phyloP scores from a whole-genome alignment of 1,140 invertebrate species.

The Plodia interpunctella region DNA sequence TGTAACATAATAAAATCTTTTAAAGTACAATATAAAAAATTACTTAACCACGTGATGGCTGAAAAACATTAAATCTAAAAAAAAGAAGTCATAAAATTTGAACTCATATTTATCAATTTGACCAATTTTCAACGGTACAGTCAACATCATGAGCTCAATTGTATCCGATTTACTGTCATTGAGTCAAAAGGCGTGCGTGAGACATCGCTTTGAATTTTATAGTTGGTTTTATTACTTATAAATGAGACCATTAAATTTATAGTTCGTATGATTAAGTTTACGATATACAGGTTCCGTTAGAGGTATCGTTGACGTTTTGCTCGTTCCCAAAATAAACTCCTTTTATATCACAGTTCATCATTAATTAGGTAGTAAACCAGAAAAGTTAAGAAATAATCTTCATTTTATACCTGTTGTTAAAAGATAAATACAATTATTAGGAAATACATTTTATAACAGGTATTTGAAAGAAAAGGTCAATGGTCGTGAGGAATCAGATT shows the following conservation, averaged over 20 bases:
- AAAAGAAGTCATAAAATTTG: slow-evolving; percentile 23
- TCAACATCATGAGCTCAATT: slow-evolving; percentile 57
- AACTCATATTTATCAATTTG: slow-evolving; percentile 55
- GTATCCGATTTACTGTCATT: slow-evolving; percentile 59
- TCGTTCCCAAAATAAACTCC: slow-evolving; percentile 19
- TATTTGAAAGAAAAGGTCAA: slow-evolving; percentile 3
- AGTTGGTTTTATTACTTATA: slow-evolving; percentile 67
- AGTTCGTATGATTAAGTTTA: slow-evolving; percentile 61
- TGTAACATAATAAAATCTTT: too few species aligned
- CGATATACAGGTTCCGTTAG: slow-evolving; percentile 40
- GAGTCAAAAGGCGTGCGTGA: slow-evolving; percentile 52
- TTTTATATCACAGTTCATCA: slow-evolving; percentile 20
- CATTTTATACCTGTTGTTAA: slow-evolving; percentile 25
- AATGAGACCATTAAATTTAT: slow-evolving; percentile 71
- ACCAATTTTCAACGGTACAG: slow-evolving; percentile 61
- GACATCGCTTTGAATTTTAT: slow-evolving; percentile 65
- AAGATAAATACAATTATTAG: slow-evolving; percentile 20
- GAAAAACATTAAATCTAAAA: too few species aligned
- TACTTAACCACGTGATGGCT: too few species aligned
- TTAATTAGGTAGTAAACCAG: slow-evolving; percentile 35
- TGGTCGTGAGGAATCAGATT: slow-evolving; percentile 8
- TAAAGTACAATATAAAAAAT: too few species aligned
- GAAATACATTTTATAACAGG: background rate
- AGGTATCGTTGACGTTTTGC: slow-evolving; percentile 29
- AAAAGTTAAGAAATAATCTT: slow-evolving; percentile 19